phyloP scores from a whole-genome alignment of 2,113 vertebrate species.

The Cyprinodon variegatus region DNA sequence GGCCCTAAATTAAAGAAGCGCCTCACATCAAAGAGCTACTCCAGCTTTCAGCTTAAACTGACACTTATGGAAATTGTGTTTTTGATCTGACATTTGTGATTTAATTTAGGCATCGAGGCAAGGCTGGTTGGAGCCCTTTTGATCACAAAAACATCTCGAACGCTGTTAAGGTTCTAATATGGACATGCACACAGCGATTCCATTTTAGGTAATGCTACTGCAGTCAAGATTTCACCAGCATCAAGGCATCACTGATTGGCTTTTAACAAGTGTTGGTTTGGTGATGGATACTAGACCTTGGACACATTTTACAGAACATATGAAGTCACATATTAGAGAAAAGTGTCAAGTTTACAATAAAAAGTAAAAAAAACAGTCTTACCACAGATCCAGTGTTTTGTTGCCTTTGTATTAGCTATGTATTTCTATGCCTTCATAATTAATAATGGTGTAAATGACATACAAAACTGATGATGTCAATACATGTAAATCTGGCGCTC shows the following conservation, averaged over 20 bases:
- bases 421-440: too few relatives aligned
- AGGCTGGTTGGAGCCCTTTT: slow-evolving; percentile 41
- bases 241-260: neutral
- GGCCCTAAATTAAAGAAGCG: slow-evolving; percentile 35
- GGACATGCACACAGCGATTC: neutral
- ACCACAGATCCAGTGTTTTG: too few relatives aligned
- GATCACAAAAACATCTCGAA: slow-evolving; percentile 30
- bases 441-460: too few relatives aligned
- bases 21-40: slow-evolving; percentile 48
- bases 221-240: neutral
- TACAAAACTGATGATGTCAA: too few relatives aligned
- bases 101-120: slow-evolving; percentile 28
- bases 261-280: neutral
- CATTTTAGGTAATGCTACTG: slow-evolving; percentile 18
- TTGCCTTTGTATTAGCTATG: too few relatives aligned
- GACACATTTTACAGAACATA: too few relatives aligned
- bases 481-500: too few relatives aligned
- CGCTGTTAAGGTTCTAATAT: slow-evolving; percentile 3
- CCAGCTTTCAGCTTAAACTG: slow-evolving; percentile 8
- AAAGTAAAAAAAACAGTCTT: too few relatives aligned
- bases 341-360: too few relatives aligned
- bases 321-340: too few relatives aligned
- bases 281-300: neutral
- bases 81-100: slow-evolving; percentile 54
- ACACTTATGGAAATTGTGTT: slow-evolving; percentile 44